These are phyloP conservation scores for Spicauda simplicius DNA, from an alignment of 2,888 invertebrate genomes.

Conservation along the genomic window DNA sequence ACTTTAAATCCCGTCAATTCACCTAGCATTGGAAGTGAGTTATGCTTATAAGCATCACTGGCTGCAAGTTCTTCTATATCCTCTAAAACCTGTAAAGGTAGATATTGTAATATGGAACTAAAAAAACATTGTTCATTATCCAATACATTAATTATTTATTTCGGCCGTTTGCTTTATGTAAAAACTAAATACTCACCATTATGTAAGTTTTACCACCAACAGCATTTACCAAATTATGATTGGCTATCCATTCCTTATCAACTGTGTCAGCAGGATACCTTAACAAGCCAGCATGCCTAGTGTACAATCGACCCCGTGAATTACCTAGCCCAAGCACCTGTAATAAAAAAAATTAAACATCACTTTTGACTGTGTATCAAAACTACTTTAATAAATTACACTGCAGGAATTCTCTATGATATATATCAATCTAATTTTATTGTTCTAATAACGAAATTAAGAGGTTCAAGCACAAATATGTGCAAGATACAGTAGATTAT, in stretches of 20 bases:
- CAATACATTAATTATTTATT: no score
- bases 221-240: constrained; percentile 90
- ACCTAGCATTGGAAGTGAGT: constrained; percentile 86
- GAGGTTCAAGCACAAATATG: no score
- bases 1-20: constrained; percentile 91
- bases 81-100: constrained; percentile 83
- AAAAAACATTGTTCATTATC: no score
- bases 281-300: constrained; percentile 90
- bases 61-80: constrained; percentile 90
- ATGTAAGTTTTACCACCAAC: constrained; percentile 92
- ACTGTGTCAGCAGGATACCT: constrained; percentile 92
- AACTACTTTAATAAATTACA: no score
- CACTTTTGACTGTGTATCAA: no score
- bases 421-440: no score
- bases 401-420: no score
- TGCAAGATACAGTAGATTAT: no score
- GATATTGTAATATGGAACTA: neutral
- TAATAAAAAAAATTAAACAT: constrained; percentile 34
- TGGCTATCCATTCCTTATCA: constrained; percentile 92
- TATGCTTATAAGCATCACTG: constrained; percentile 89
- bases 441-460: no score
- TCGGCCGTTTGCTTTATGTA: no score
- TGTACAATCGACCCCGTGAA: constrained; percentile 90
- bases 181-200: constrained; percentile 72
- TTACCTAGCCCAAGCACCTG: constrained; percentile 89